Percentiles rank a stretch among this genome's conserved stretches.
phyloP scores from a whole-genome alignment of 2,113 vertebrate genomes.

The Alligator sinensis region DNA sequence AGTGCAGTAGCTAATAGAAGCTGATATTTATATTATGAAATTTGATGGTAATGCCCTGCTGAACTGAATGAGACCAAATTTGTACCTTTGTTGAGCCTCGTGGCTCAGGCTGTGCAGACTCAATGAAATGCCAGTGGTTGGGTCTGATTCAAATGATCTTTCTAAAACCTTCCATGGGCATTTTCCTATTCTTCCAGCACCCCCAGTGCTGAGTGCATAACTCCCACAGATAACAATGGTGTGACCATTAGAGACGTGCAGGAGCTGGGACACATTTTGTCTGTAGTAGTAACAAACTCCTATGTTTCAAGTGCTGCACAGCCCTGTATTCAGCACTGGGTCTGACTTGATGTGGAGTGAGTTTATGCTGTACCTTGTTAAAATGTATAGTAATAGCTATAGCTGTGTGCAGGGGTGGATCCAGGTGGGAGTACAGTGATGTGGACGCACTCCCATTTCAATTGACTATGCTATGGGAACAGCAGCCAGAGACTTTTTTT shows the following conservation, averaged over 20 bases:
- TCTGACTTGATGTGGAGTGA: constrained; percentile 7
- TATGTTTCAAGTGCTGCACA: not conserved
- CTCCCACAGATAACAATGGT: not conserved
- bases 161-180: not conserved
- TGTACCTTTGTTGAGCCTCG: not conserved
- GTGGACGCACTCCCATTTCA: too few relatives aligned
- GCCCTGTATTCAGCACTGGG: not conserved
- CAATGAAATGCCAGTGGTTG: not conserved
- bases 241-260: not conserved
- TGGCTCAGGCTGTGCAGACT: not conserved
- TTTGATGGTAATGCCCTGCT: not conserved
- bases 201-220: not conserved
- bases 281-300: not conserved
- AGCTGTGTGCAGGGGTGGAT: not conserved
- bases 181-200: not conserved
- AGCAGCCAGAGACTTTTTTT: too few relatives aligned
- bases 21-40: not conserved
- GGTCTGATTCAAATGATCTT: not conserved
- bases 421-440: too few relatives aligned
- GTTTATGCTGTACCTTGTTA: constrained; percentile 16
- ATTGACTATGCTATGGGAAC: too few relatives aligned
- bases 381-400: not conserved
- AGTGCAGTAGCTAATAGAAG: not conserved
- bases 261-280: not conserved
- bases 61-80: too few relatives aligned